Base-by-base conservation (phyloP, 2,113 vertebrate species). In the Thunnus thynnus region DNA sequence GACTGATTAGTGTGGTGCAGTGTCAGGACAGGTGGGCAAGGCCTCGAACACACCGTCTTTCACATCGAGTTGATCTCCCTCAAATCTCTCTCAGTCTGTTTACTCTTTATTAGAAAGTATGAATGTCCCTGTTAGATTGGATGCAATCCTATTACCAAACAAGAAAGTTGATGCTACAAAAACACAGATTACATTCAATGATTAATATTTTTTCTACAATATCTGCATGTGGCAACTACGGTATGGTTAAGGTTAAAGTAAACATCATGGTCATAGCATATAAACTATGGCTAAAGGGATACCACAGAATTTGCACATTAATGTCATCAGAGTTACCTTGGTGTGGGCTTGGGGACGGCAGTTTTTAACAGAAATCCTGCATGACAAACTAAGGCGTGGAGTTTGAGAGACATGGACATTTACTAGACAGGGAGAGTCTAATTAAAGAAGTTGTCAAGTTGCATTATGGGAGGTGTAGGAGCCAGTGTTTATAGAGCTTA, bases 41-140 rank as follows among this genome's bases (percentile, higher is more conserved):
- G 89, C 78, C 78, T 69, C 27, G 62, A 85, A 88, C 87, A 80
- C 81, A 64, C 63, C 82, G 88, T 90, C 80, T 70, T 83, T 93
- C 81, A 83, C 82, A 83, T 41, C 16, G 13, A 82, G 78, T 73
- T 85, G 78, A 89, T 85, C 73, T 78, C 63, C 73, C 69, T 83
- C 48, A 77, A 85, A 84, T 83, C 58, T 60, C 68, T 73, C 67
- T 87, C 58, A 51, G 72, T 54, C 60, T 66, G 72, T 27, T 67
- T 86, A 62, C 48, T 50, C 22, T 27, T 54, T 14, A 5, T 69
- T 56, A 17, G 63, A 76, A 63, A 30, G 30, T 68, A 44, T 44
- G 18, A 13, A 17, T 63, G 67, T 27, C 20, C 25, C 25, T 14
- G 48, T 67, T 52, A 2, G 13, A 74, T 41, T 58, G 47, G 27